Conservation (phyloP, 2,888 invertebrate species). For the Cotesia congregata region DNA sequence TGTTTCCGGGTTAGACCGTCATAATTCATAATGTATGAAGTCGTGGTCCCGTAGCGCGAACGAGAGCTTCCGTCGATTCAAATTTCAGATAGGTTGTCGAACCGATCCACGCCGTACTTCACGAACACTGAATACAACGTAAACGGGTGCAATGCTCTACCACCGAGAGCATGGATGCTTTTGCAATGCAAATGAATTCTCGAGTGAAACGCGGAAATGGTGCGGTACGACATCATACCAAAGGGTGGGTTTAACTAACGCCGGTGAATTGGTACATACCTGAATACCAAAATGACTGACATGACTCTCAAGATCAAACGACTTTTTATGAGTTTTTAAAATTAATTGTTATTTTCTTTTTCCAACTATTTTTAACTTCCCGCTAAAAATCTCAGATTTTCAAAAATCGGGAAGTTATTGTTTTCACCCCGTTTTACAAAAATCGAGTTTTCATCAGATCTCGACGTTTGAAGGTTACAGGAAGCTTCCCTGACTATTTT, state of each 20-base stretch:
- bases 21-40: conserved; percentile 14
- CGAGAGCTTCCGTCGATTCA: conserved; percentile 25
- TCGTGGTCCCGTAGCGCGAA: background rate
- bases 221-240: conserved; percentile 35
- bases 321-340: background rate
- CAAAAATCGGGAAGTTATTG: too few species aligned
- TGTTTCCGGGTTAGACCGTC: conserved; percentile 10
- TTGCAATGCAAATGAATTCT: conserved; percentile 62
- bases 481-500: too few species aligned
- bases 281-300: background rate
- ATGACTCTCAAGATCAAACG: background rate
- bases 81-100: conserved; percentile 35
- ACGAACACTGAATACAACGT: conserved; percentile 5
- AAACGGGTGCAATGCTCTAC: conserved; percentile 6
- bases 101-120: conserved; percentile 16
- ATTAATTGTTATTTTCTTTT: conserved; percentile 11
- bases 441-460: too few species aligned
- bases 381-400: too few species aligned
- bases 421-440: too few species aligned
- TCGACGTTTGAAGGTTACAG: too few species aligned
- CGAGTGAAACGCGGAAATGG: conserved; percentile 42
- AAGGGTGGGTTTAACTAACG: conserved; percentile 36
- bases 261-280: conserved; percentile 27
- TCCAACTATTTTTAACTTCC: background rate
- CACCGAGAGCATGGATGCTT: conserved; percentile 45